These are phyloP conservation scores for rabbit (Oryctolagus cuniculus) DNA, from an alignment of 2,113 vertebrate genomes.

Conservation along the genomic window DNA sequence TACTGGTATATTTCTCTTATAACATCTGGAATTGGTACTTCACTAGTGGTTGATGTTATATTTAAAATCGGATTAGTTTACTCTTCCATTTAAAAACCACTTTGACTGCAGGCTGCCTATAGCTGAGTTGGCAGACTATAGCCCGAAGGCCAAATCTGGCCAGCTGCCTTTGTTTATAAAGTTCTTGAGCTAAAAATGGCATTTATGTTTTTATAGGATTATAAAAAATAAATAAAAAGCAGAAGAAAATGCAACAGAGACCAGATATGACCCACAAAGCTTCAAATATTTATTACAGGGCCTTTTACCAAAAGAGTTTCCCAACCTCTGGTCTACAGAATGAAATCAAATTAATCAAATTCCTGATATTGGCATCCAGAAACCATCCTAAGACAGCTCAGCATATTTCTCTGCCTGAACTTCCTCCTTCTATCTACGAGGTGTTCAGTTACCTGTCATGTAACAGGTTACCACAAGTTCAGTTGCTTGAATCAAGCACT, in stretches of 20 bases:
- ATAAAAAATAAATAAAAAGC: conserved; percentile 38
- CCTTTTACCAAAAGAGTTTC: not conserved
- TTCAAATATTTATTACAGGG: not conserved
- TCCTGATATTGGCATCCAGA: not conserved
- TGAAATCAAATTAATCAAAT: not conserved
- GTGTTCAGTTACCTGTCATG: not conserved
- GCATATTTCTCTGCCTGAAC: not conserved
- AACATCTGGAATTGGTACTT: not conserved
- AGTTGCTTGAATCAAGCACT: not conserved
- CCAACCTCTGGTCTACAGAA: not conserved
- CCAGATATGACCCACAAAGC: not conserved
- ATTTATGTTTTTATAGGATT: conserved; percentile 16
- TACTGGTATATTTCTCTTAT: not conserved
- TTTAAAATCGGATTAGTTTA: not conserved
- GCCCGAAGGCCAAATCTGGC: not conserved
- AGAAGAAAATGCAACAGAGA: not conserved
- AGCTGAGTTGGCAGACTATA: not conserved
- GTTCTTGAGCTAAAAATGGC: not conserved
- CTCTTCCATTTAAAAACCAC: not conserved
- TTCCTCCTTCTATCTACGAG: not conserved
- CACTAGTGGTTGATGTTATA: not conserved
- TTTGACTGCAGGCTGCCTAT: not conserved
- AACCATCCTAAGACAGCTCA: no score
- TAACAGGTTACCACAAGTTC: no score
- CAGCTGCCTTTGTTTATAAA: not conserved